phyloP scores from a whole-genome alignment of 2,797 vertebrate species.

The Falco peregrinus region DNA sequence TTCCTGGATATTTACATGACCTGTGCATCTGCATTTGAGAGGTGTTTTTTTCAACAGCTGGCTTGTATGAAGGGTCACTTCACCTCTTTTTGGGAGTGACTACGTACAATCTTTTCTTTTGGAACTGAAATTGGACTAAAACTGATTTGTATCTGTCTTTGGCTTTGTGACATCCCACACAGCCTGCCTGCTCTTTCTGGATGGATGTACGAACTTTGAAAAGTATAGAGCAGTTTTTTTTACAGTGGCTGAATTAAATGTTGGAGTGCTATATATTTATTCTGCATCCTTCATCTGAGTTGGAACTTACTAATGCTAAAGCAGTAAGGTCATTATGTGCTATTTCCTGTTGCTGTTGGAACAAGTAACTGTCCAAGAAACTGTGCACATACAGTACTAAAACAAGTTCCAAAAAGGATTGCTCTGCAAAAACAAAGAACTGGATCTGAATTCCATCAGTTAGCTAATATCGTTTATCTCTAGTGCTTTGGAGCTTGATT shows the following conservation, averaged over 20 bases:
- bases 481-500: not conserved
- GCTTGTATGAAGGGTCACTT: not conserved
- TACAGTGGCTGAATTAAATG: not conserved
- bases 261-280: not conserved
- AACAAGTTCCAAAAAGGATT: conserved; percentile 50
- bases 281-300: conserved; percentile 8
- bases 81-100: not conserved
- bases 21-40: not conserved
- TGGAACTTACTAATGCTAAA: conserved; percentile 25
- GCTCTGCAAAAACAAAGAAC: conserved; percentile 18
- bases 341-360: conserved; percentile 75
- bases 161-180: not conserved
- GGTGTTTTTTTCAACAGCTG: not conserved
- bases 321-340: conserved; percentile 56
- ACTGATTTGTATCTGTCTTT: not conserved
- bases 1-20: not conserved
- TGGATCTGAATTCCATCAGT: not conserved
- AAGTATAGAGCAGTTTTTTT: not conserved
- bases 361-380: conserved; percentile 31
- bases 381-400: conserved; percentile 17
- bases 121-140: not conserved
- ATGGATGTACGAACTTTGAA: not conserved
- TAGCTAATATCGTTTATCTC: not conserved
- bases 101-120: not conserved
- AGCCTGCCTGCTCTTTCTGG: not conserved